Evolutionary conservation across 1,140 invertebrate genomes (phyloP), one percentile per base, ranked within the genome.

Genomic region (Zaprionus ghesquierei): DNA sequence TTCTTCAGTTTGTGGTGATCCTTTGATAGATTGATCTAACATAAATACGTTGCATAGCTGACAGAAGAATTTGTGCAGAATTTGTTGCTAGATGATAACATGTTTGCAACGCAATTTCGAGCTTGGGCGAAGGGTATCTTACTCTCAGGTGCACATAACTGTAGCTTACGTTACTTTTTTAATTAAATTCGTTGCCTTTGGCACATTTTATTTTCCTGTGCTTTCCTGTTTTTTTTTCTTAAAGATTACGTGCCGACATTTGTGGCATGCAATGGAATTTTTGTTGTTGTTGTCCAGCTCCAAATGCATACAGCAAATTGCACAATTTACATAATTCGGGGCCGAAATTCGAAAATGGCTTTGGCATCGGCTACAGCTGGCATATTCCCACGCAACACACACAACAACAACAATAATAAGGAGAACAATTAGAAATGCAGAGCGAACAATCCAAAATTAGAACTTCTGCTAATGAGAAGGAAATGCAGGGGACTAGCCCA

Each of bases 401-500:
- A 25, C 15, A 54, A 25, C 29, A 41, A 51, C 49, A 38, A 31
- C 20, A 61, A 25, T 46, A 61, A 50, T 12, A 55, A 15, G 33
- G 20, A 5, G 18, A 35, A 25, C 27, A 31, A 59, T 66, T 54
- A 44, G 12, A 53, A 53, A 31, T 54, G 38, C 55, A 66, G 46
- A 59, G 15, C 44, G 35, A 68, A 60, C 63, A 60, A 68, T 72
- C 27, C 35, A 53, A 60, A 68, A 59, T 68, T 35, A 55, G 31
- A 72, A 72, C 46, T 55, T 5, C 49, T 69, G 41, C 69, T 66
- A 72, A 72, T 72, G 69, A 60, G 53, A 66, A 66, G 46, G 29
- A 63, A 63, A 63, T 50, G 33, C 33, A 51, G 20, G n/a, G 51
- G 27, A 51, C 46, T 18, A 1, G 29, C 15, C 23, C 35, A 31